Conservation (phyloP, 2,888 invertebrate species). For the Chironomus riparius region DNA sequence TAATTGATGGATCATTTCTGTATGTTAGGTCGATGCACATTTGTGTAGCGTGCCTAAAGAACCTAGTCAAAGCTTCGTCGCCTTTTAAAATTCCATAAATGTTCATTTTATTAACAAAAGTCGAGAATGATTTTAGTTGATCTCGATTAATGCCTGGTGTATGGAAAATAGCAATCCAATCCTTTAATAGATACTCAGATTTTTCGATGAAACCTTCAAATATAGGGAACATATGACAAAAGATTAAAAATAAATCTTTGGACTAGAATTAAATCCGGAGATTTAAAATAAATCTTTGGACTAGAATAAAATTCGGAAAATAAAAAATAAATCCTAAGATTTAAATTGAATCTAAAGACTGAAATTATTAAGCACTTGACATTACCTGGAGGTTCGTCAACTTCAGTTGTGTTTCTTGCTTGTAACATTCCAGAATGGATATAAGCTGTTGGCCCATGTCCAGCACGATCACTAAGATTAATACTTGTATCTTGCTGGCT, state of each 20-base stretch:
- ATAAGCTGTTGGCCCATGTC: slow-evolving; percentile 74
- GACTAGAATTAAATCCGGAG: no score
- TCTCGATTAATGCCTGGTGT: slow-evolving; percentile 68
- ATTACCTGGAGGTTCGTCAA: slow-evolving; percentile 76
- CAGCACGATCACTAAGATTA: slow-evolving; percentile 66
- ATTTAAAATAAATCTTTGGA: no score
- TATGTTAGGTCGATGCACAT: slow-evolving; percentile 94
- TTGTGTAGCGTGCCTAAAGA: slow-evolving; percentile 93
- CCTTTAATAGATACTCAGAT: slow-evolving; percentile 85
- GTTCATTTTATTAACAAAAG: slow-evolving; percentile 96
- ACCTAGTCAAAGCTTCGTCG: slow-evolving; percentile 92
- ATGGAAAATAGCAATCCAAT: slow-evolving; percentile 91
- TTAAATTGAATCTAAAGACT: no score
- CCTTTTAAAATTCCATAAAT: slow-evolving; percentile 92
- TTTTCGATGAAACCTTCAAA: slow-evolving; percentile 69
- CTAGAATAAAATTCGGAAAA: no score
- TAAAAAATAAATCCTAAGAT: no score
- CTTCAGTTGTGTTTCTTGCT: slow-evolving; percentile 72
- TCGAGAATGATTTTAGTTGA: slow-evolving; percentile 80
- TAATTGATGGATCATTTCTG: slow-evolving; percentile 62
- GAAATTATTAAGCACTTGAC: no score
- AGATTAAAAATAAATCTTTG: no score
- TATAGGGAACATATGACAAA: no score
- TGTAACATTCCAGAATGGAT: slow-evolving; percentile 88
- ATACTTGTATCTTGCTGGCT: slow-evolving; percentile 61